Conservation (phyloP, 1,140 invertebrate genomes). For the Drosophila bipectinata region DNA sequence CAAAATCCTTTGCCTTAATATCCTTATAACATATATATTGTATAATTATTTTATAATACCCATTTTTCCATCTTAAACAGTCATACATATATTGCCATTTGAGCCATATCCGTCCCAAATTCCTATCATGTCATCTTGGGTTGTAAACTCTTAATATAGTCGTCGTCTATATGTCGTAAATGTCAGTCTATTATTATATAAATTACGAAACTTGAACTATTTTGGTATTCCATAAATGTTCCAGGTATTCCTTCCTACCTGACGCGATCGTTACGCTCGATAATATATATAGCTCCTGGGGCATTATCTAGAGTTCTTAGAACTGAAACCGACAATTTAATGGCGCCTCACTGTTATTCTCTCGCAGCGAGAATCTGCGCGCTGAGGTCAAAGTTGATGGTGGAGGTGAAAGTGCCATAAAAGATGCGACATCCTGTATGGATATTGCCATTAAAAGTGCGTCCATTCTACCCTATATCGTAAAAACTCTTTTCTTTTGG, state of each 20-base stretch:
- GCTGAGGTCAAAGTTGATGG: conserved; percentile 20
- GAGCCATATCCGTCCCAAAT: too few relatives aligned
- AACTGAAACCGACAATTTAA: conserved; percentile 27
- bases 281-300: not conserved
- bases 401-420: conserved; percentile 46
- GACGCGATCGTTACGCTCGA: conserved; percentile 29
- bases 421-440: conserved; percentile 35
- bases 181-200: not conserved
- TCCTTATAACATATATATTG: too few relatives aligned
- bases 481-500: conserved; percentile 38
- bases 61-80: too few relatives aligned
- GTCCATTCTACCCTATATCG: conserved; percentile 11
- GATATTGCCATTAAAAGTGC: conserved; percentile 31
- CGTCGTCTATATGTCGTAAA: not conserved
- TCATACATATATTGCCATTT: too few relatives aligned
- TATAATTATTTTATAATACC: too few relatives aligned
- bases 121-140: not conserved
- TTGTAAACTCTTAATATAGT: too few relatives aligned
- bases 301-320: conserved; percentile 25
- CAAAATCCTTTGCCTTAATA: too few relatives aligned
- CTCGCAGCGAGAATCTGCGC: conserved; percentile 18
- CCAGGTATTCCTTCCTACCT: conserved; percentile 1
- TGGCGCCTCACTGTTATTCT: conserved; percentile 24
- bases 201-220: conserved; percentile 6
- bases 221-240: conserved; percentile 12